phyloP scores from a whole-genome alignment of 1,140 invertebrate genomes.

The Drosophila busckii region DNA sequence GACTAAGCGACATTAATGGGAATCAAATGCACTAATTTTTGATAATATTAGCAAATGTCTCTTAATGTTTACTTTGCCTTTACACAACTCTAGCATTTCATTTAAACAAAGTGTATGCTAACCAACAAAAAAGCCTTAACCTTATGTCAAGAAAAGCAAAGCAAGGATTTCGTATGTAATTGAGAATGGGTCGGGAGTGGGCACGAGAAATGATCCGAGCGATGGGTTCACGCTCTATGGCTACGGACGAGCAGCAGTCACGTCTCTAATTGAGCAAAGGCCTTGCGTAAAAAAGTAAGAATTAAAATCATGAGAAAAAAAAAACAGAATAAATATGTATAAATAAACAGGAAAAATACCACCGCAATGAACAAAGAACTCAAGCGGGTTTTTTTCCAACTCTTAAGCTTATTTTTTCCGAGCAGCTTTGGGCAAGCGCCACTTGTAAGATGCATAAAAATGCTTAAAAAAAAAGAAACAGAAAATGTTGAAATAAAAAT shows the following conservation, averaged over 20 bases:
- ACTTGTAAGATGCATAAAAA: constrained; percentile 56
- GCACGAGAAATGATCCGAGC: constrained; percentile 12
- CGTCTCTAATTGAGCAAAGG: constrained; percentile 62
- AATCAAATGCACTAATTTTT: no score
- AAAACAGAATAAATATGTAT: constrained; percentile 16
- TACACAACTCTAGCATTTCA: no score
- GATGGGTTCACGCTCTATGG: constrained; percentile 21
- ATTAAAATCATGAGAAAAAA: constrained; percentile 50
- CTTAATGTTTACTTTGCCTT: no score
- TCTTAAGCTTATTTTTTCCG: constrained; percentile 68
- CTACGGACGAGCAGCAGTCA: constrained; percentile 14
- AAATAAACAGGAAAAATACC: constrained; percentile 11
- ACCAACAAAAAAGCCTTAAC: constrained; percentile 34
- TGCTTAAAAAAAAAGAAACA: constrained; percentile 39
- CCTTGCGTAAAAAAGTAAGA: constrained; percentile 56
- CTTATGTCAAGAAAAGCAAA: constrained; percentile 24
- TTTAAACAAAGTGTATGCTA: no score
- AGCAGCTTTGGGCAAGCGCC: constrained; percentile 50
- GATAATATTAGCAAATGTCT: no score
- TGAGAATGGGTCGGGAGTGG: constrained; percentile 9
- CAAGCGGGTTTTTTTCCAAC: constrained; percentile 59
- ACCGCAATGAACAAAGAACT: constrained; percentile 46
- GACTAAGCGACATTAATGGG: no score
- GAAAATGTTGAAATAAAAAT: constrained; percentile 40
- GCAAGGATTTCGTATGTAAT: constrained; percentile 32